These are phyloP conservation scores for Subacronicta megacephala DNA, from an alignment of 2,888 invertebrate species.

Conservation along the genomic window DNA sequence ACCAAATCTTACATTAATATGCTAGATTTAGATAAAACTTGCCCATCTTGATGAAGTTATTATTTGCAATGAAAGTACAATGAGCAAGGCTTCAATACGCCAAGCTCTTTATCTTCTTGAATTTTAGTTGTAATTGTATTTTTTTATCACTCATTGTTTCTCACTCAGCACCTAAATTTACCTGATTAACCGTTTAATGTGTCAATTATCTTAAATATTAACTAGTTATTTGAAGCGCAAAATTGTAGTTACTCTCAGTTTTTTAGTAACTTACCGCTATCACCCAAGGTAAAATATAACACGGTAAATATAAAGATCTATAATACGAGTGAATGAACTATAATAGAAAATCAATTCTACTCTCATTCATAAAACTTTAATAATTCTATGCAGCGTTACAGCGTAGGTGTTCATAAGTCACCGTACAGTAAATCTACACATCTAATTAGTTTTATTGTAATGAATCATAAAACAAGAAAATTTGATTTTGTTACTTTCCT, in stretches of 20 bases:
- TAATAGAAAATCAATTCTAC: conserved; percentile 75
- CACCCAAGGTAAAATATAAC: no score
- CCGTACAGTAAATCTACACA: conserved; percentile 69
- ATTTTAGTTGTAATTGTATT: background rate
- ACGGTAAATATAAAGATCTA: conserved; percentile 58
- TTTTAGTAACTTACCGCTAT: conserved; percentile 20
- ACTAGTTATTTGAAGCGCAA: no score
- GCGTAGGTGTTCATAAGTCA: conserved; percentile 78
- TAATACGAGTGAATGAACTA: conserved; percentile 75
- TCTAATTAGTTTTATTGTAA: conserved; percentile 7
- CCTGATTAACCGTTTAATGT: background rate
- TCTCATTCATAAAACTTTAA: conserved; percentile 78
- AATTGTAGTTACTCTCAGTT: no score
- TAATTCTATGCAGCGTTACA: conserved; percentile 64
- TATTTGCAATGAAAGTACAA: conserved; percentile 64
- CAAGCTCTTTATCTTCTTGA: conserved; percentile 5
- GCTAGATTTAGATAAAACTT: conserved; percentile 80
- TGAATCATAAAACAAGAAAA: no score
- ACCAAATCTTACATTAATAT: conserved; percentile 87
- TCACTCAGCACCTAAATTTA: background rate
- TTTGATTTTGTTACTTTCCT: no score
- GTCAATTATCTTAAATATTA: no score
- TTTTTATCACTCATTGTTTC: background rate
- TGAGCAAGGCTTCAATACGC: conserved; percentile 4
- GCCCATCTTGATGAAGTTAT: conserved; percentile 66